Evolutionary conservation across 1,140 invertebrate species (phyloP).

Genomic region (Drosophila repletoides): DNA sequence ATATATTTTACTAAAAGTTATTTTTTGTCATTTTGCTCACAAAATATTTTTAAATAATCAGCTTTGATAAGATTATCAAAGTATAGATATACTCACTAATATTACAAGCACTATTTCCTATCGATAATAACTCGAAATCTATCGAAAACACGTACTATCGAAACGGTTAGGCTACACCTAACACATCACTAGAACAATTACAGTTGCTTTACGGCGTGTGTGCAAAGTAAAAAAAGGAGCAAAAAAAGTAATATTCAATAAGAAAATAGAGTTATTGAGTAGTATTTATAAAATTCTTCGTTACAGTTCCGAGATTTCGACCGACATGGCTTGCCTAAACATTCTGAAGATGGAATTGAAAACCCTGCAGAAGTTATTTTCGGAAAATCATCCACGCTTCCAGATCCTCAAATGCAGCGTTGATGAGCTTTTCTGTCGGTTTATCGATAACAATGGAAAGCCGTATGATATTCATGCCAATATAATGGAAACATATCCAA

Average conservation of each 20-base stretch:
- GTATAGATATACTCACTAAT: too few relatives aligned
- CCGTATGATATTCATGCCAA: conserved; percentile 11
- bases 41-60: too few relatives aligned
- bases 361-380: background rate
- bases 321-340: background rate
- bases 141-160: too few relatives aligned
- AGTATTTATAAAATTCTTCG: background rate
- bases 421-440: conserved; percentile 2
- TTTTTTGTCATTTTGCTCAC: too few relatives aligned
- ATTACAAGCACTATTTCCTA: too few relatives aligned
- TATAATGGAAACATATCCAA: conserved; percentile 83
- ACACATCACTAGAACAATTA: too few relatives aligned
- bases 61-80: too few relatives aligned
- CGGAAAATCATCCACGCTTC: conserved; percentile 1
- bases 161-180: too few relatives aligned
- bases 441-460: conserved; percentile 1
- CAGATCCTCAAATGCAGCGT: background rate
- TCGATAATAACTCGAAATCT: too few relatives aligned
- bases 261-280: background rate
- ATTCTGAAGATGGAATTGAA: conserved; percentile 1
- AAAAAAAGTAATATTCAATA: background rate
- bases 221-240: too few relatives aligned
- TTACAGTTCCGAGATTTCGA: background rate
- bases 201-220: too few relatives aligned
- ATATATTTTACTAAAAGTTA: too few relatives aligned